These are phyloP conservation scores for Micromys minutus DNA, from an alignment of 2,113 vertebrate species.

Conservation along the genomic window DNA sequence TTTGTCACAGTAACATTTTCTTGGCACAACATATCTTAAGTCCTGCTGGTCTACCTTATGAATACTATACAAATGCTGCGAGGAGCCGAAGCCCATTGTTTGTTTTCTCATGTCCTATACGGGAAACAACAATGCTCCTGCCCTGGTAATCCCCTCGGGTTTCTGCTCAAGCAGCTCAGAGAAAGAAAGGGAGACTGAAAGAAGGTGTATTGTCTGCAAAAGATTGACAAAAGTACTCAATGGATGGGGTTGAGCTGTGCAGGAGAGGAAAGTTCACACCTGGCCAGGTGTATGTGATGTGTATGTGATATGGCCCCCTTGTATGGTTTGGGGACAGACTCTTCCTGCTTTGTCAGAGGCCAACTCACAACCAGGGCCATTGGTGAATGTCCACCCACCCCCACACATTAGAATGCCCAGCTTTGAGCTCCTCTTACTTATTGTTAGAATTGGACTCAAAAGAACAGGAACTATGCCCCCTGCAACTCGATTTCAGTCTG, in stretches of 20 bases:
- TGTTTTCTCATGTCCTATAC: conserved; percentile 54
- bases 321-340: background rate
- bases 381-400: background rate
- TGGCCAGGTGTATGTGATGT: background rate
- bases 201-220: background rate
- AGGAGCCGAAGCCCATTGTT: conserved; percentile 26
- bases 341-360: conserved; percentile 10
- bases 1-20: conserved; percentile 77
- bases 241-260: background rate
- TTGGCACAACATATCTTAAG: conserved; percentile 58
- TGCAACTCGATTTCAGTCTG: conserved; percentile 31
- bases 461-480: conserved; percentile 58
- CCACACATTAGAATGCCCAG: background rate
- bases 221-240: conserved; percentile 32
- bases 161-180: conserved; percentile 71
- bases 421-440: conserved; percentile 58
- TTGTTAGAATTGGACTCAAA: conserved; percentile 54
- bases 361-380: conserved; percentile 52
- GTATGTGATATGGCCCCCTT: conserved; percentile 11
- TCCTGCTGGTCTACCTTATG: conserved; percentile 66
- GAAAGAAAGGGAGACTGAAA: conserved; percentile 5
- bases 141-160: conserved; percentile 62
- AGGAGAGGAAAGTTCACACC: background rate
- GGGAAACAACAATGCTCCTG: conserved; percentile 38
- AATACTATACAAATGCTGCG: conserved; percentile 68